Conservation (phyloP, 2,888 invertebrate genomes). For the Lasioglossum oenotherae region DNA sequence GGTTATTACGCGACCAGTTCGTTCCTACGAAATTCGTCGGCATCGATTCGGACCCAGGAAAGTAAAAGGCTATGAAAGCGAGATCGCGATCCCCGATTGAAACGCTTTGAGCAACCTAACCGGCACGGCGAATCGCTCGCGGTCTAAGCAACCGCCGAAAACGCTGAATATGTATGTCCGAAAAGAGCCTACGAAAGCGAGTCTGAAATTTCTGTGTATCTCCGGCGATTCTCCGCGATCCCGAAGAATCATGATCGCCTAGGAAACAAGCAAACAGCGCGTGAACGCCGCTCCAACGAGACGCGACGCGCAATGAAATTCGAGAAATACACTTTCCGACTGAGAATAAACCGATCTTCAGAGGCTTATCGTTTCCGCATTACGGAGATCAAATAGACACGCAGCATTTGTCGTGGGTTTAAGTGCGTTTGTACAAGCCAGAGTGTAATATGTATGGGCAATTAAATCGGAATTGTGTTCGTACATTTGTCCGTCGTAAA, state of each 20-base stretch:
- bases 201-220: slow-evolving; percentile 20
- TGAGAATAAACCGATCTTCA: background rate
- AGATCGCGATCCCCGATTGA: slow-evolving; percentile 49
- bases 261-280: background rate
- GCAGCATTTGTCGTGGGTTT: background rate
- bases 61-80: slow-evolving; percentile 59
- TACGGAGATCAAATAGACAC: background rate
- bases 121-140: slow-evolving; percentile 27
- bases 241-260: background rate
- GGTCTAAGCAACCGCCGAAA: background rate
- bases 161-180: slow-evolving; percentile 33
- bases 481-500: too few relatives aligned
- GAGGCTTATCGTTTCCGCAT: background rate
- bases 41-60: slow-evolving; percentile 37
- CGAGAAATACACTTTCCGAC: background rate
- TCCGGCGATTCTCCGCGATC: background rate
- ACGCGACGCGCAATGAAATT: background rate
- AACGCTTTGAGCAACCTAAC: slow-evolving; percentile 34
- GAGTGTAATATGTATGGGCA: background rate
- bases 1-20: slow-evolving; percentile 8
- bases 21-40: background rate
- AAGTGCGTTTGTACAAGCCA: background rate
- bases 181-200: slow-evolving; percentile 43
- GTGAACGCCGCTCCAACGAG: background rate
- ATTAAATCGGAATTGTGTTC: background rate